Percentiles rank a stretch among this genome's conserved stretches.
Conservation (phyloP, 2,113 vertebrate genomes). For the Globicephala melas region DNA sequence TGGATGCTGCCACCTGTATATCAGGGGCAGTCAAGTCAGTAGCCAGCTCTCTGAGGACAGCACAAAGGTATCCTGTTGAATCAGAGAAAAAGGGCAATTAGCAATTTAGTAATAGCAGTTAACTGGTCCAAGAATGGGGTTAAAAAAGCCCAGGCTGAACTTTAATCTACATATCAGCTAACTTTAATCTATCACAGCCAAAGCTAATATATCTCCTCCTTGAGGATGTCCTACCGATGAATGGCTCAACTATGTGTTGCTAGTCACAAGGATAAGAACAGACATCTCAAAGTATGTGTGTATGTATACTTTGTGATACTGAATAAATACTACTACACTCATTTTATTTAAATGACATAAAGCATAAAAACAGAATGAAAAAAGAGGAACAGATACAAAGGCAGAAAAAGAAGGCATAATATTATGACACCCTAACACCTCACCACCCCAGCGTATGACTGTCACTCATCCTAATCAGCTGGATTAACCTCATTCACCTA, state of each 20-base stretch:
- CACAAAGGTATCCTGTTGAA: constrained; percentile 85
- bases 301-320: not conserved
- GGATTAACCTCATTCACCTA: not conserved
- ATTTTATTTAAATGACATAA: not conserved
- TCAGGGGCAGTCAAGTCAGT: constrained; percentile 88
- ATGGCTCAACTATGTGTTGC: not conserved
- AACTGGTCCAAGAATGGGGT: not conserved
- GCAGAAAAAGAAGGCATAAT: not conserved
- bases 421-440: not conserved
- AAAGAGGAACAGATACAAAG: not conserved
- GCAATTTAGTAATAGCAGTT: not conserved
- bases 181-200: not conserved
- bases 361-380: not conserved
- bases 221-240: not conserved
- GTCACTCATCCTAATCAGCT: not conserved
- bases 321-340: not conserved
- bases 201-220: not conserved
- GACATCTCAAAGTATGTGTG: not conserved
- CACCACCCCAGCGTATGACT: not conserved
- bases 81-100: constrained; percentile 65
- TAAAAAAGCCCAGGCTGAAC: not conserved
- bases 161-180: not conserved
- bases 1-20: constrained; percentile 83
- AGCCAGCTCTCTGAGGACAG: constrained; percentile 90
- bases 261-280: not conserved